Base-by-base conservation (phyloP, 1,140 invertebrate species). In the Macrostomum lignano region DNA sequence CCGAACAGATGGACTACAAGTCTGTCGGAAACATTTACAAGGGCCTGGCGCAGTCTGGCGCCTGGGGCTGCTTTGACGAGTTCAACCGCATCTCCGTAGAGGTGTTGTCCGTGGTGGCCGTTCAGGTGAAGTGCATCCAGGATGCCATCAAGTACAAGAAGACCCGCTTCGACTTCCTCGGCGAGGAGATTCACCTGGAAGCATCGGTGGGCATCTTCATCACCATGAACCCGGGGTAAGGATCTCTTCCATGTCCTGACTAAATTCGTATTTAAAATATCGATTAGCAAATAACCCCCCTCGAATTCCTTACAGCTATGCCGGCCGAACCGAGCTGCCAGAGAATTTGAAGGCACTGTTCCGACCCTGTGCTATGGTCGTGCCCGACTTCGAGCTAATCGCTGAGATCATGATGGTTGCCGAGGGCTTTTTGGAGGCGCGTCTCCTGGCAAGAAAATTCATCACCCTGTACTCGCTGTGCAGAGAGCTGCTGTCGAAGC, bases 331-430 rank as follows among this genome's bases (percentile, higher is more conserved):
- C 0, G 81, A 88, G 55, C 51, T 79, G 21, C 75, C 73, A 1
- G 73, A 77, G 51, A 88, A 76, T 55, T 58, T 77, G 20, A 77
- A 74, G 58, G 78, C 78, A 7, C 57, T 86, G 0, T 91, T 88
- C 51, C 61, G 76, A 45, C 81, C 82, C 2, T 88, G 81, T 58
- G 81, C 82, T 28, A 91, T 93, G 84, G 78, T 86, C 2, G 82
- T 91, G 2, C 84, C 82, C 1, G 84, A 91, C 58, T 86, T 88
- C 53, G 81, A 86, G 53, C 57, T 93, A 28, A 91, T 93, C 47
- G 84, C 78, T 57, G 84, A 93, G 64, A 91, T 93, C 41, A 91
- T 91, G 81, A 69, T 91, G 48, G 82, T 91, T 0, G 81, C 82
- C 21, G 82, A 91, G 63, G 84, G 82, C 14, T 93, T 93, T 52